These are phyloP conservation scores for Ophioninae sp. DNA, from an alignment of 2,888 invertebrate genomes.

Conservation along the genomic window DNA sequence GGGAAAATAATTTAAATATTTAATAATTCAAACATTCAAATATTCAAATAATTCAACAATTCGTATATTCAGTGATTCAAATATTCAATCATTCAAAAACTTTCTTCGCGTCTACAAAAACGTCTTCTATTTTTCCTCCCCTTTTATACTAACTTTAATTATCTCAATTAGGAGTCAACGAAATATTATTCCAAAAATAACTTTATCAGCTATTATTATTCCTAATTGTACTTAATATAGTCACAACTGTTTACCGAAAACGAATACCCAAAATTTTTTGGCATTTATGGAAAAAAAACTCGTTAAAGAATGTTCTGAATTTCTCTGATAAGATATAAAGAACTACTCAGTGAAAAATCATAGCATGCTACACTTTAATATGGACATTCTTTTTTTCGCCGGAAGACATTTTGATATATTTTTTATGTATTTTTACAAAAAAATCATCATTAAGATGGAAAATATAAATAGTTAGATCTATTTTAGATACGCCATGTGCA, in stretches of 20 bases:
- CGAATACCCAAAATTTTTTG: not conserved
- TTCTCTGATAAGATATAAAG: too few relatives aligned
- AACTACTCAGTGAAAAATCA: too few relatives aligned
- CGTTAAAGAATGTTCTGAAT: too few relatives aligned
- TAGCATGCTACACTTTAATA: too few relatives aligned
- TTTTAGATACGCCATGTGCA: not conserved
- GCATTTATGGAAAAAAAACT: too few relatives aligned
- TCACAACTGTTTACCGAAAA: not conserved
- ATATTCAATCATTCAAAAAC: not conserved
- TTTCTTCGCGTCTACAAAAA: not conserved
- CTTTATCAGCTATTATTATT: not conserved
- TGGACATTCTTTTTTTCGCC: not conserved
- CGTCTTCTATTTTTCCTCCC: not conserved
- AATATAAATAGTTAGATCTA: not conserved
- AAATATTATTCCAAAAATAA: not conserved
- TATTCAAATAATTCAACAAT: too few relatives aligned
- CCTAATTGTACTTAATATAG: not conserved
- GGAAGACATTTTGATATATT: not conserved
- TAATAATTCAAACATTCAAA: too few relatives aligned
- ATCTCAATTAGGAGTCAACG: not conserved
- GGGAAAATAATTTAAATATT: not conserved
- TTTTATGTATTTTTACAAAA: too few relatives aligned
- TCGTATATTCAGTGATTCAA: too few relatives aligned
- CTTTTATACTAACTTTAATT: not conserved
- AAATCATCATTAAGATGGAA: not conserved